Evolutionary conservation across 2,888 invertebrate genomes (phyloP).

Genomic region (Pandemis heparana): DNA sequence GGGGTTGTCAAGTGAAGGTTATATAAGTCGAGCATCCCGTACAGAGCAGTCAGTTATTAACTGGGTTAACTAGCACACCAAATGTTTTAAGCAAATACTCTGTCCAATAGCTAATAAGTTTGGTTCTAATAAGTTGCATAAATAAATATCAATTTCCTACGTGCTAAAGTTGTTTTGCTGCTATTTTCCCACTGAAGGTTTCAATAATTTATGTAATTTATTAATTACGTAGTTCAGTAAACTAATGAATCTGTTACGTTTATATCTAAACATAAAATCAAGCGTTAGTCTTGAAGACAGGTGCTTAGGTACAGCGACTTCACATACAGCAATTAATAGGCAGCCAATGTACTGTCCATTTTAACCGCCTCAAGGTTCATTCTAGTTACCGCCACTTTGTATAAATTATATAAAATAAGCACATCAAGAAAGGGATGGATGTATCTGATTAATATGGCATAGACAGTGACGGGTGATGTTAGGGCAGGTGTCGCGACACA

Average conservation of each 20-base stretch:
- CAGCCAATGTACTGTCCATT: slow-evolving; percentile 70
- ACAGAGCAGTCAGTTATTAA: too few species aligned
- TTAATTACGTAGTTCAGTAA: neutral
- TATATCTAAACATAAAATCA: slow-evolving; percentile 1
- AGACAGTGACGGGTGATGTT: slow-evolving; percentile 75
- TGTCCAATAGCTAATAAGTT: too few species aligned
- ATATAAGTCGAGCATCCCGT: too few species aligned
- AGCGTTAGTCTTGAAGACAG: slow-evolving; percentile 34
- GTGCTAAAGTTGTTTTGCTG: too few species aligned
- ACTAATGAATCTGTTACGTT: neutral
- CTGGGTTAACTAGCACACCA: too few species aligned
- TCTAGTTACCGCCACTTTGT: slow-evolving; percentile 84
- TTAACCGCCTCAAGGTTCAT: slow-evolving; percentile 79
- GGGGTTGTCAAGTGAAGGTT: too few species aligned
- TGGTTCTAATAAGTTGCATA: too few species aligned
- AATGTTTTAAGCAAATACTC: too few species aligned
- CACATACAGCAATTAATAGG: slow-evolving; percentile 64
- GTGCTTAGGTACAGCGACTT: slow-evolving; percentile 39
- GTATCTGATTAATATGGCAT: slow-evolving; percentile 60
- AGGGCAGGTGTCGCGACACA: slow-evolving; percentile 84
- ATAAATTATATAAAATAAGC: slow-evolving; percentile 85
- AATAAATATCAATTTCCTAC: too few species aligned
- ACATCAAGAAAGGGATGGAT: slow-evolving; percentile 70
- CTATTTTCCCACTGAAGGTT: too few species aligned
- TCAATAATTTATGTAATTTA: too few species aligned